phyloP scores from a whole-genome alignment of 2,888 invertebrate species.

The Thymelicus acteon region DNA sequence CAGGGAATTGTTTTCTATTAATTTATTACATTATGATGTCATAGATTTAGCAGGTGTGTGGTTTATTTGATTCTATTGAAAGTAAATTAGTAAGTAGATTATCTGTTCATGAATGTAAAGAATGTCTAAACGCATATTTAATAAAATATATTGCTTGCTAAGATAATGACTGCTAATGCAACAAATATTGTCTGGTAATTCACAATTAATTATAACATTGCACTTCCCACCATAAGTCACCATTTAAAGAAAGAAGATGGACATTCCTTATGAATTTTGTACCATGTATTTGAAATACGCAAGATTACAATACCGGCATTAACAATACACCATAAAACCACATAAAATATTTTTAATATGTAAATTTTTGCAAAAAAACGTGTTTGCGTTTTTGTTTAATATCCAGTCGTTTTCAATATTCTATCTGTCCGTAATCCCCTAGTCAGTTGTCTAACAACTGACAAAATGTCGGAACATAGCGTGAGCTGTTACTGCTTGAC shows the following conservation, averaged over 20 bases:
- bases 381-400: background rate
- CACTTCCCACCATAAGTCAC: slow-evolving; percentile 24
- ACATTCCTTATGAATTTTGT: slow-evolving; percentile 38
- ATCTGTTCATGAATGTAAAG: slow-evolving; percentile 42
- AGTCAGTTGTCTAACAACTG: too few species aligned
- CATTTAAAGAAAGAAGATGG: slow-evolving; percentile 21
- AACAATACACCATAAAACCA: too few species aligned
- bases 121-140: slow-evolving; percentile 50
- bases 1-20: background rate
- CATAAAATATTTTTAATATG: too few species aligned
- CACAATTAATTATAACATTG: slow-evolving; percentile 35
- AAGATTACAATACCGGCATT: background rate
- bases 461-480: too few species aligned
- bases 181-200: slow-evolving; percentile 37
- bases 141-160: slow-evolving; percentile 30
- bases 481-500: too few species aligned
- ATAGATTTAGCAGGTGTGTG: slow-evolving; percentile 14
- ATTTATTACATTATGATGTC: too few species aligned
- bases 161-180: slow-evolving; percentile 21
- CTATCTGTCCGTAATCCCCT: too few species aligned
- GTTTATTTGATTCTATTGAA: slow-evolving; percentile 53
- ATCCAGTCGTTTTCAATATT: background rate
- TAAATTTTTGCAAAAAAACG: too few species aligned
- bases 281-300: background rate
- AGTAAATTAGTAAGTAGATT: slow-evolving; percentile 41